A percentile compares a stretch with the other conserved stretches of the same genome.
Evolutionary conservation across 2,888 invertebrate species (phyloP).

Genomic region (Furcula furcula): DNA sequence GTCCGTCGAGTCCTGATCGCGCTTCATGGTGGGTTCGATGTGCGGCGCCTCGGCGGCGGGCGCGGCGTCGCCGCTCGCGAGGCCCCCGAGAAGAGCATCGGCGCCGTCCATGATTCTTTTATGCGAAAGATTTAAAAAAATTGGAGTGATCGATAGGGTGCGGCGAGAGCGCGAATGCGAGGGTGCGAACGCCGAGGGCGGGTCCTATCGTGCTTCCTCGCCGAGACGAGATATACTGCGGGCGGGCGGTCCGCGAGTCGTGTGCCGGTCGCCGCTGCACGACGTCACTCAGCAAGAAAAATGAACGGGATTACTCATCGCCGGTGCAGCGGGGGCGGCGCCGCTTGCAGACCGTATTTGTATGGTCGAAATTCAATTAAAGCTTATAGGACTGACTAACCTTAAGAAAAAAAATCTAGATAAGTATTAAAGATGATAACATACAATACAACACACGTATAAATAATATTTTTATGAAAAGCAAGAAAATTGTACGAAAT

Average conservation of each 20-base stretch:
- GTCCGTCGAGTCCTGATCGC: slow-evolving; percentile 87
- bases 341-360: slow-evolving; percentile 35
- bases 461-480: neutral
- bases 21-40: slow-evolving; percentile 53
- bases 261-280: slow-evolving; percentile 51
- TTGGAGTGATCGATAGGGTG: slow-evolving; percentile 57
- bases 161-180: slow-evolving; percentile 42
- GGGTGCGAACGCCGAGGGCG: slow-evolving; percentile 45
- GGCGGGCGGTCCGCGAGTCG: slow-evolving; percentile 41
- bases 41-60: slow-evolving; percentile 22
- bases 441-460: slow-evolving; percentile 1
- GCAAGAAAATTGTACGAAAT: slow-evolving; percentile 12
- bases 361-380: slow-evolving; percentile 11
- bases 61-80: slow-evolving; percentile 59
- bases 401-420: slow-evolving; percentile 1
- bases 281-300: slow-evolving; percentile 72
- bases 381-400: slow-evolving; percentile 2
- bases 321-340: slow-evolving; percentile 44
- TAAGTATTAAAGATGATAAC: slow-evolving; percentile 1
- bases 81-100: slow-evolving; percentile 58
- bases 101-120: slow-evolving; percentile 56
- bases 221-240: slow-evolving; percentile 63
- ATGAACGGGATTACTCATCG: slow-evolving; percentile 73
- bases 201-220: slow-evolving; percentile 65
- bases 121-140: slow-evolving; percentile 32